Percentiles rank a stretch among this genome's conserved stretches.
Evolutionary conservation across 2,113 vertebrate species (phyloP).

Genomic region (Pachycephala philippinensis): DNA sequence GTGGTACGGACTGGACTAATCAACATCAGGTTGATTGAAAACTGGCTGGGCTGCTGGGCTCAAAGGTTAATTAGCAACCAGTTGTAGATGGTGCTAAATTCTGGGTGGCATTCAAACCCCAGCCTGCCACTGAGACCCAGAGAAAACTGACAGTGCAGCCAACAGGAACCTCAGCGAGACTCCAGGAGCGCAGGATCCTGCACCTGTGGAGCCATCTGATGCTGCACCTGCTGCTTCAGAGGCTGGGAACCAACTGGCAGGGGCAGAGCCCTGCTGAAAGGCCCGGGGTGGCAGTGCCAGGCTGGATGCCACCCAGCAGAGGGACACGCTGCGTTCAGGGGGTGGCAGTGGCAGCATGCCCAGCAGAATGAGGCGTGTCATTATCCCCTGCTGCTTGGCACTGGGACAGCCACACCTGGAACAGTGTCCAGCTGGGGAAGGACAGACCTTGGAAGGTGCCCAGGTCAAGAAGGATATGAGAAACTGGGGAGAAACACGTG

Average conservation of each 20-base stretch:
- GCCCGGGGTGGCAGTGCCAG: background rate
- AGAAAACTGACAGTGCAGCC: background rate
- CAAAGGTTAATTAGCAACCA: background rate
- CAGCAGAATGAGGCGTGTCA: background rate
- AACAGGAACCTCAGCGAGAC: background rate
- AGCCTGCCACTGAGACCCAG: background rate
- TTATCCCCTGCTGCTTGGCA: background rate
- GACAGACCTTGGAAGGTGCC: background rate
- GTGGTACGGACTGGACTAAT: background rate
- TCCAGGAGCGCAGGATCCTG: background rate
- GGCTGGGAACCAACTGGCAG: background rate
- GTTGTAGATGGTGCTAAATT: background rate
- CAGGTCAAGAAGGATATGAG: background rate
- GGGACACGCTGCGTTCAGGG: too few species aligned
- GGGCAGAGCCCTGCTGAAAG: background rate
- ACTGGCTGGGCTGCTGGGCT: background rate
- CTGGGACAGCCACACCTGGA: background rate
- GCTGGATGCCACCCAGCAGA: background rate
- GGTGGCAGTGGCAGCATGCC: background rate
- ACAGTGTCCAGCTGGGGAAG: background rate
- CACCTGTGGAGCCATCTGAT: background rate
- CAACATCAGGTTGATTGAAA: background rate
- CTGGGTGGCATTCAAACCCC: background rate
- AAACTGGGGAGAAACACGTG: background rate
- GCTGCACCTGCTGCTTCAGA: background rate